A percentile compares a stretch with the other conserved stretches of the same genome.
phyloP scores from a whole-genome alignment of 2,888 invertebrate genomes.

The Pomacea canaliculata region DNA sequence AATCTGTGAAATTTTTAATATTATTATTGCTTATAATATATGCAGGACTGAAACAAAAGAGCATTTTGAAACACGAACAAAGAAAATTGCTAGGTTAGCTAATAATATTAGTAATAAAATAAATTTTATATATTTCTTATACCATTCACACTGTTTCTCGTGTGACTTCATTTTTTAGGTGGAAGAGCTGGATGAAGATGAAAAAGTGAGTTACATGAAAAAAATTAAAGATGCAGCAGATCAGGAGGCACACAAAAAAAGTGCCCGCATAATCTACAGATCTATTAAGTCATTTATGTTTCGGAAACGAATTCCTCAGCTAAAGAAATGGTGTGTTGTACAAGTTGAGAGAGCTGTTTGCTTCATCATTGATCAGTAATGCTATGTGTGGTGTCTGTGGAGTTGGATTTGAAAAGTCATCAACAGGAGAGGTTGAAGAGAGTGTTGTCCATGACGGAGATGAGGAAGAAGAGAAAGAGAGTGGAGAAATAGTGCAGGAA shows the following conservation, averaged over 20 bases:
- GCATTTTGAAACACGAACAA: no score
- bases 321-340: not conserved
- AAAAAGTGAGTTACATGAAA: constrained; percentile 6
- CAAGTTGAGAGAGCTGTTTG: constrained; percentile 16
- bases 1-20: no score
- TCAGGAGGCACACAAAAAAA: not conserved
- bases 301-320: not conserved
- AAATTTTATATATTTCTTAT: no score
- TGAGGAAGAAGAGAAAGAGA: constrained; percentile 10
- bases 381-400: constrained; percentile 24
- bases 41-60: no score
- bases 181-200: constrained; percentile 15
- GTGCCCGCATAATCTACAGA: not conserved
- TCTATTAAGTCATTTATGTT: constrained; percentile 6
- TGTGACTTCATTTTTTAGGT: not conserved
- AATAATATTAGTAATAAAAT: no score
- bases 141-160: no score
- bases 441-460: not conserved
- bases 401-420: constrained; percentile 5
- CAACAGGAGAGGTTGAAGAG: not conserved
- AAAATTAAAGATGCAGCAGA: not conserved
- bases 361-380: constrained; percentile 1
- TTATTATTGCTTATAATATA: no score
- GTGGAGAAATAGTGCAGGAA: not conserved
- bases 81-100: no score